These are phyloP conservation scores for Hyaena hyaena DNA, from an alignment of 2,113 vertebrate species.

Conservation along the genomic window DNA sequence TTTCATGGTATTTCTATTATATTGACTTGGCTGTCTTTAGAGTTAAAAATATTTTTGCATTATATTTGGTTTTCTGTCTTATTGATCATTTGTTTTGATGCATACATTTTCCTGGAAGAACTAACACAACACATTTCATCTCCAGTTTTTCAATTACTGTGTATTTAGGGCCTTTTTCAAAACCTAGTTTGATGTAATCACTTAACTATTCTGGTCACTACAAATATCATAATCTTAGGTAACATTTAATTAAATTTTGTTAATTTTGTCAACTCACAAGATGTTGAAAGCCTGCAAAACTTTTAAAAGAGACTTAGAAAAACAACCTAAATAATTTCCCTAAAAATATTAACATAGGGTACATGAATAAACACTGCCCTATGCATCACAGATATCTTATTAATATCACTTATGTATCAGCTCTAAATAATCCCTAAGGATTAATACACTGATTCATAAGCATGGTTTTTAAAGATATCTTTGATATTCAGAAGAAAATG, in stretches of 20 bases:
- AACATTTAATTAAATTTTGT: constrained; percentile 27
- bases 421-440: not conserved
- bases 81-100: not conserved
- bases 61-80: not conserved
- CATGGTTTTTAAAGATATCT: not conserved
- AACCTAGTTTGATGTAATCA: not conserved
- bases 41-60: not conserved
- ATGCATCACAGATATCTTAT: not conserved
- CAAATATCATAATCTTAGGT: not conserved
- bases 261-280: constrained; percentile 9
- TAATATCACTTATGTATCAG: not conserved
- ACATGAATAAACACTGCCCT: not conserved
- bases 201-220: not conserved
- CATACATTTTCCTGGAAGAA: not conserved
- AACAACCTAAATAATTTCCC: not conserved
- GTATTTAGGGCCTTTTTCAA: not conserved
- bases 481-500: not conserved
- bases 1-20: not conserved
- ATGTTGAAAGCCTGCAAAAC: not conserved
- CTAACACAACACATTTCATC: not conserved
- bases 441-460: not conserved
- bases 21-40: not conserved
- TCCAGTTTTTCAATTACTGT: not conserved
- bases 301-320: not conserved
- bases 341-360: not conserved